Base-by-base conservation (phyloP, 2,113 vertebrate species). In the Zingel zingel region DNA sequence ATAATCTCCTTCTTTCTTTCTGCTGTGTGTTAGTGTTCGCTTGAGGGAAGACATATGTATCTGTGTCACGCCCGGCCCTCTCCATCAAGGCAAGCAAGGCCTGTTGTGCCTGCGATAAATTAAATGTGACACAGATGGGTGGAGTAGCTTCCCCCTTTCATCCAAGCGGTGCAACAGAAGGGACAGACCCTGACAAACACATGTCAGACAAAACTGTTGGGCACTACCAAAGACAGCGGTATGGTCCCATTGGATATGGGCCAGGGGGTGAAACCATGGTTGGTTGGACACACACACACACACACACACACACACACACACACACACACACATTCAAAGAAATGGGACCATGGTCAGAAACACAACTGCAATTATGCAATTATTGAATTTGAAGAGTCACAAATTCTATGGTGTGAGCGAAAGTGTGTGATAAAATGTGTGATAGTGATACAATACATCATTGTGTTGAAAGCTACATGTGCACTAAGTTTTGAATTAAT, bases 171-270 rank as follows among this genome's bases (percentile, higher is more conserved):
- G 87, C 91, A 87, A 72, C 91, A 93, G 91, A 92, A 92, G 90
- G 90, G 90, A 82, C 80, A 58, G 81, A 84, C 83, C 68, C 91
- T 86, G 87, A 90, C 88, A 86, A 93, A 92, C 92, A 93, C 92
- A 88, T 93, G 92, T 94, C 89, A 84, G 81, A 92, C 92, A 89
- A 93, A 94, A 94, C 90, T 92, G 92, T 91, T 90, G 89, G 91
- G 54, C 88, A 89, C 70, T 82, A 69, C 86, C 81, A 87, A 86
- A 89, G 86, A 81, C 66, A 81, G 72, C 74, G 53, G 78, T 65
- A 69, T 82, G 84, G 77, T 90, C 83, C 58, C 67, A 23, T 61
- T 90, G 92, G 91, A 84, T 56, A 33, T 47, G 6, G 58, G 82
- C 91, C 90, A 91, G 63, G 45, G 64, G 62, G n/a, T 57, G 56